Conservation (phyloP, 2,888 invertebrate species). For the Sesia apiformis region DNA sequence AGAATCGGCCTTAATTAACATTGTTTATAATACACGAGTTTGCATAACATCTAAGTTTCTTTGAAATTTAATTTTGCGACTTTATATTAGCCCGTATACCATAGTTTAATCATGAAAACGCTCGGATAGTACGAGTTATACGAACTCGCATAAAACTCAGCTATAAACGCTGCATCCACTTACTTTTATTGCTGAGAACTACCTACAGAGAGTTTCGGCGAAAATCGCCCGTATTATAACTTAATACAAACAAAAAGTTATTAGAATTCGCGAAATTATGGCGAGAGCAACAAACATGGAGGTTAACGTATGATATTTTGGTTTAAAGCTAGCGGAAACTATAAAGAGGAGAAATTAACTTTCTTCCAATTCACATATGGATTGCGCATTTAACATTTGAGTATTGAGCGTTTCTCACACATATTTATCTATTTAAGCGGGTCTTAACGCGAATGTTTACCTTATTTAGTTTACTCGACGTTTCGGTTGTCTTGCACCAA, state of each 20-base stretch:
- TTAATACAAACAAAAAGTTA: slow-evolving; percentile 18
- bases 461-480: too few species aligned
- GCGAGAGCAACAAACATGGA: not conserved
- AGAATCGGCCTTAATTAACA: not conserved
- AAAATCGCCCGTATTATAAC: slow-evolving; percentile 36
- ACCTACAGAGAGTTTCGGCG: slow-evolving; percentile 28
- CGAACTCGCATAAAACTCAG: slow-evolving; percentile 46
- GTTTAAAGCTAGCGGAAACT: too few species aligned
- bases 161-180: slow-evolving; percentile 55
- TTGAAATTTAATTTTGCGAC: slow-evolving; percentile 46
- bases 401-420: too few species aligned
- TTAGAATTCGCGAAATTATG: slow-evolving; percentile 15
- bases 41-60: slow-evolving; percentile 26
- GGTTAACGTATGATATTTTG: not conserved
- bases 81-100: slow-evolving; percentile 30
- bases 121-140: slow-evolving; percentile 36
- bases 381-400: too few species aligned
- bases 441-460: too few species aligned
- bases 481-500: too few species aligned
- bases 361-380: too few species aligned
- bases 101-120: slow-evolving; percentile 47
- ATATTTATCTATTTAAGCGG: too few species aligned
- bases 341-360: too few species aligned
- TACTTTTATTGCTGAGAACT: slow-evolving; percentile 44
- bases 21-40: slow-evolving; percentile 27